Evolutionary conservation across 23 tunicate genomes (phyloP), one percentile per base, ranked within the genome.

Genomic region (Aplidium turbinatum): DNA sequence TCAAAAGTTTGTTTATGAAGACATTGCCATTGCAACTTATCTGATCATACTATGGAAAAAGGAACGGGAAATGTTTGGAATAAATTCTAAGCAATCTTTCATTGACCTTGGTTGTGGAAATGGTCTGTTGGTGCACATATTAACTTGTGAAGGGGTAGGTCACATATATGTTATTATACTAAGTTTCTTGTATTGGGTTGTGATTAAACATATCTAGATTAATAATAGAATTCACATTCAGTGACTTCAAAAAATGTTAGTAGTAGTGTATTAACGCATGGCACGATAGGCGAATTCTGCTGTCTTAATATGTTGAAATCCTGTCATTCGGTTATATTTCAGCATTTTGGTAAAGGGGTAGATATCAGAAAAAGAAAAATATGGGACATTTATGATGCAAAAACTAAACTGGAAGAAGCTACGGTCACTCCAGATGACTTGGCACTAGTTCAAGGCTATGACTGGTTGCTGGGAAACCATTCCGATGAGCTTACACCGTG

Each of bases 401-500:
- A 80, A 3, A 66, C 73, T 1, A 50, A 76, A 25, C 69, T 94
- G 4, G 58, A 54, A 53, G 99, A 94, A 53, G 53, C 52, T 25
- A 46, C 74, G 4, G 86, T 94, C 18, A 78, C 78, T 25, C 99
- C 99, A 32, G 76, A 87, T 40, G 73, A 82, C 62, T 58, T 57
- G 52, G 34, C 24, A 1, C 53, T 30, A 11, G 33, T 85, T 11
- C 28, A 57, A 31, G 91, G 81, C 22, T 82, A 73, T 57, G 90
- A 87, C 33, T 94, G 99, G 99, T 58, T 94, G 48, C 84, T 94
- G 5, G 99, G 99, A 22, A 94, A 94, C 68, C 99, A 94, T 52
- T 86, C 92, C 31, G 99, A 94, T 78, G 99, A 94, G 72, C 74
- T 94, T 3, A 94, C 99, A 27, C 99, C 99, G 3, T 94, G 99